A percentile compares a stretch with the other conserved stretches of the same genome.
phyloP scores from a whole-genome alignment of 2,888 invertebrate genomes.

The Pardosa pseudoannulata region DNA sequence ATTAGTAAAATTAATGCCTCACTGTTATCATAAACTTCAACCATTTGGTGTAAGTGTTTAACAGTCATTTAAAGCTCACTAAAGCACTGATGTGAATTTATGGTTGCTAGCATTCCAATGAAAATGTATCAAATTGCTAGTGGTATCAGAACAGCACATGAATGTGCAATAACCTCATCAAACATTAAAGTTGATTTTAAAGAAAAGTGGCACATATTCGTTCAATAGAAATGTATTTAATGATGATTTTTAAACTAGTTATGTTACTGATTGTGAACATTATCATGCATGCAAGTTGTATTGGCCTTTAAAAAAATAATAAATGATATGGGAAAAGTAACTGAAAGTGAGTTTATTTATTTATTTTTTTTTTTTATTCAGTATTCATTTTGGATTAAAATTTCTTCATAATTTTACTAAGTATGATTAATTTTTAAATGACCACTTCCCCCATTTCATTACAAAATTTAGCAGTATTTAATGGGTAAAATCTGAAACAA shows the following conservation, averaged over 20 bases:
- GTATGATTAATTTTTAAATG: no score
- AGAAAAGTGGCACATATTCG: conserved; percentile 29
- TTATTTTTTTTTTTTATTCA: no score
- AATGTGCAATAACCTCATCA: conserved; percentile 16
- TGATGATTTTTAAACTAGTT: conserved; percentile 17
- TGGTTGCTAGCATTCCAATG: conserved; percentile 26
- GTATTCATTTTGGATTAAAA: no score
- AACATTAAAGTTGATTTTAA: conserved; percentile 22
- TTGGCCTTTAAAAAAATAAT: no score
- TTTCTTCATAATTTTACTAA: no score
- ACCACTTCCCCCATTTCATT: no score
- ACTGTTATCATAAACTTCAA: conserved; percentile 78
- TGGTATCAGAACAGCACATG: conserved; percentile 16
- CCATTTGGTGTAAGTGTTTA: conserved; percentile 74
- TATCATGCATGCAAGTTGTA: no score
- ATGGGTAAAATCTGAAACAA: no score
- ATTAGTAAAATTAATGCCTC: conserved; percentile 78
- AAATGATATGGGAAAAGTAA: no score
- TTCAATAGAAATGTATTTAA: conserved; percentile 28
- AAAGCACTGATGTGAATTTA: not conserved
- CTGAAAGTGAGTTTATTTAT: no score
- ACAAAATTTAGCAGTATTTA: no score
- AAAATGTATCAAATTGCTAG: conserved; percentile 27
- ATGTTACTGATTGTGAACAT: conserved; percentile 22
- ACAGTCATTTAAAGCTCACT: conserved; percentile 24